Base-by-base conservation (phyloP, 2,888 invertebrate genomes). In the Empis stercorea region DNA sequence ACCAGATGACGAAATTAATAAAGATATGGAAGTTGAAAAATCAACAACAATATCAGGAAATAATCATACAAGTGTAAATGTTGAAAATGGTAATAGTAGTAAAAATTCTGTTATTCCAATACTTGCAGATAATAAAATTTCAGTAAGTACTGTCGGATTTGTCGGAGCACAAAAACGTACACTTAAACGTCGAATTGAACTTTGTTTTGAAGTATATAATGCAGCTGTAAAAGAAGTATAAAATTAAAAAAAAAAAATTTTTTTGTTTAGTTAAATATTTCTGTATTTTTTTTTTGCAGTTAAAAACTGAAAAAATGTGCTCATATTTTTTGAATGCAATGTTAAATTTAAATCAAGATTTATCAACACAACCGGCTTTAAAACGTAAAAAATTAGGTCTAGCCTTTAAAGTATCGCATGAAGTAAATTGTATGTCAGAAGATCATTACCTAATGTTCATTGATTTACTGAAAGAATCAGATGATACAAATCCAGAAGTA, bases 261-360 rank as follows among this genome's bases (percentile, higher is more conserved):
- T 20, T 6, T 20, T 13, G 11, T 16, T 2, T 7, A 15, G 10
- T 38, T 23, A 13, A 34, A 13, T n/a, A 32, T 16, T 32, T 13
- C 3, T 6, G 3, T 6, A 9, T 39, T 39, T 39, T 37, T 17
- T 40, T 32, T 48, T 51, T 6, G n/a, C 30, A 60, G 60, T 57
- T 74, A 2, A 68, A 72, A 54, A 71, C 73, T 2, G 66, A 68
- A 54, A 64, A 68, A 55, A 76, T 78, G 71, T 77, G 76, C 75
- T 67, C 70, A 0, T 55, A 71, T 3, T 79, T 76, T 53, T 63
- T 80, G 44, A 74, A 78, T 50, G 73, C 73, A 20, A 66, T 80
- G 61, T 53, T 76, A 23, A 72, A 76, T 52, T 62, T 78, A 0
- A 73, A 73, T 59, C 65, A 68, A 20, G 73, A 76, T 48, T 54